Base-by-base conservation (phyloP, 2,888 invertebrate species). In the Pterostichus niger region DNA sequence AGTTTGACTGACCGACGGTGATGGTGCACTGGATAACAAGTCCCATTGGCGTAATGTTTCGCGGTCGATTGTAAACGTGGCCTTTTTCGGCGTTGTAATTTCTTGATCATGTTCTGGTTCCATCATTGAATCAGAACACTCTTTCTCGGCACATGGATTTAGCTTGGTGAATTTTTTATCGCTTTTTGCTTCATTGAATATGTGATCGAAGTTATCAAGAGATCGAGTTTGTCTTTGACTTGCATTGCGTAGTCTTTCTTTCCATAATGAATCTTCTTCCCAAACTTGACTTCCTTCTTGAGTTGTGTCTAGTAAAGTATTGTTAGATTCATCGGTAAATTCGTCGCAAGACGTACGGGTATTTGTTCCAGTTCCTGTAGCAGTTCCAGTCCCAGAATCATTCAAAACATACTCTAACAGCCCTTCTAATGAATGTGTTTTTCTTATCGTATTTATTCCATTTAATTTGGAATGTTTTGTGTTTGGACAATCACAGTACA, bases 21-120 rank as follows among this genome's bases (percentile, higher is more conserved):
- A 88, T 73, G 90, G 90, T 73, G 90, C 96, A 91, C 96, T 96
- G 84, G 96, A 96, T 94, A 96, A 93, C 87, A 96, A 93, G 91
- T 96, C 96, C 96, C 96, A 96, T 88, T 96, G 96, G 78, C 96
- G 93, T 86, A 96, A 92, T 86, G 95, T 96, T 91, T 96, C 96
- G 87, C 96, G 93, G 91, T 96, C 96, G 87, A 96, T 93, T 89
- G 88, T 88, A 86, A 90, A 90, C 7, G 76, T 24, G 6, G 71
- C 10, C 46, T 83, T 80, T 86, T 71, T 71, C 17, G 85, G 68
- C 82, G 85, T 85, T 0, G 88, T 40, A 88, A 85, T 82, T 89
- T 89, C 79, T 88, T 89, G 68, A 44, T 71, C 44, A 10, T 44
- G 33, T 40, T 64, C 64, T 64, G 64, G 15, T 64, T 64, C 52